Base-by-base conservation (phyloP, 1,140 invertebrate genomes). In the Apis dorsata region DNA sequence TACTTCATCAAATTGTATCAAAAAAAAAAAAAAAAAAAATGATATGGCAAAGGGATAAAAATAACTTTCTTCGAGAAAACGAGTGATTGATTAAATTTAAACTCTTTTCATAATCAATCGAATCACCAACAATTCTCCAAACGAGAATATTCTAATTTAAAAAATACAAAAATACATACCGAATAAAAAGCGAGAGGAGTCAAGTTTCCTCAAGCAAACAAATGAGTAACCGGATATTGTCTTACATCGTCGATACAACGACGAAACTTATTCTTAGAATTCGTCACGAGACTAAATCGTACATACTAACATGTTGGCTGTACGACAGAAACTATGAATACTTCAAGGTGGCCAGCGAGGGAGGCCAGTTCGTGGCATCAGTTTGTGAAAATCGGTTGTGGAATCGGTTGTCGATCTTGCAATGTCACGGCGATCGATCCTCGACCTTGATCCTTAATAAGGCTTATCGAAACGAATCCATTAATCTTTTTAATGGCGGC, bases 291-390 rank as follows among this genome's bases (percentile, higher is more conserved):
- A 81, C 87, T 85, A 86, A 86, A 87, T 69, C 79, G 66, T 53
- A 34, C 79, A 78, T 90, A 88, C 88, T 86, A 86, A 88, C 87
- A 86, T 59, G 62, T 60, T 78, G 83, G 79, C 81, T 65, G 53
- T 84, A 85, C 70, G 78, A 62, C 79, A 71, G 19, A 57, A 17
- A 76, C 79, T 92, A 92, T 91, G 90, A 91, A 92, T 92, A 91
- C 82, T 83, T 88, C 88, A 90, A 91, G 88, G 89, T 84, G 75
- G 86, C 86, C 76, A 62, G 59, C 51, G 69, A 77, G 79, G 79
- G 73, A 77, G 81, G 81, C 76, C 15, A 19, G 24, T 1, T 28
- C 63, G 8, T 0, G 24, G 51, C 9, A 19, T 44, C 5, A 44
- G 34, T 44, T 44, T 7, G 34, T 44, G 34, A 44, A 3, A 79